A percentile compares a stretch with the other conserved stretches of the same genome.
Evolutionary conservation across 2,113 vertebrate genomes (phyloP).

Genomic region (Xiphophorus hellerii): DNA sequence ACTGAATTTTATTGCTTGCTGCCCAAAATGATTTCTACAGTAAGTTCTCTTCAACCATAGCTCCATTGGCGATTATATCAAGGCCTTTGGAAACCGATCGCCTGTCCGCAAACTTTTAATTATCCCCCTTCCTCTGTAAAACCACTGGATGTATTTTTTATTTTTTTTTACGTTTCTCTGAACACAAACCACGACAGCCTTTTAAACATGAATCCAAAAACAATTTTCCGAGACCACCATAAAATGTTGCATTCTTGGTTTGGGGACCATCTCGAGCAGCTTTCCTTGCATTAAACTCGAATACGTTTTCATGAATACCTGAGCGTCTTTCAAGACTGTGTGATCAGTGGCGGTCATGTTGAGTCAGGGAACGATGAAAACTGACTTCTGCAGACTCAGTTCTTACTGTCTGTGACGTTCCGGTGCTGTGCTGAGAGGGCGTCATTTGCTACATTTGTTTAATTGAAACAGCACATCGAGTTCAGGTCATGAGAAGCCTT

Average conservation of each 20-base stretch:
- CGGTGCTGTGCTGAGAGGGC: neutral
- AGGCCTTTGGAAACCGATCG: neutral
- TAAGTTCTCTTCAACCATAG: neutral
- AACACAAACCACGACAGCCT: neutral
- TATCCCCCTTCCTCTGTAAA: conserved; percentile 13
- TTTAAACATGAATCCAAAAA: neutral
- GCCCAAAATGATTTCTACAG: conserved; percentile 13
- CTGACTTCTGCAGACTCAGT: neutral
- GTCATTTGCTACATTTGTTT: neutral
- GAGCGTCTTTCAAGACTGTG: neutral
- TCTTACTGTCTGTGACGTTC: neutral
- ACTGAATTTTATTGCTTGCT: conserved; percentile 37
- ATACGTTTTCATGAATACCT: neutral
- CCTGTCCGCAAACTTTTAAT: conserved; percentile 16
- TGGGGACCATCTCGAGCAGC: neutral
- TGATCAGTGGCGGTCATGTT: too few species aligned
- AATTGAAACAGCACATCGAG: neutral
- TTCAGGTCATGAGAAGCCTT: conserved; percentile 5
- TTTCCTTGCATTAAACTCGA: neutral
- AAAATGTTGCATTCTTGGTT: neutral
- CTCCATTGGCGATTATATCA: conserved; percentile 17
- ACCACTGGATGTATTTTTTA: neutral
- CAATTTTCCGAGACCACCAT: neutral
- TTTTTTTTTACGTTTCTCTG: neutral
- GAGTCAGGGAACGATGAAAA: neutral